phyloP scores from a whole-genome alignment of 2,888 invertebrate species.

The Clanis bilineata region DNA sequence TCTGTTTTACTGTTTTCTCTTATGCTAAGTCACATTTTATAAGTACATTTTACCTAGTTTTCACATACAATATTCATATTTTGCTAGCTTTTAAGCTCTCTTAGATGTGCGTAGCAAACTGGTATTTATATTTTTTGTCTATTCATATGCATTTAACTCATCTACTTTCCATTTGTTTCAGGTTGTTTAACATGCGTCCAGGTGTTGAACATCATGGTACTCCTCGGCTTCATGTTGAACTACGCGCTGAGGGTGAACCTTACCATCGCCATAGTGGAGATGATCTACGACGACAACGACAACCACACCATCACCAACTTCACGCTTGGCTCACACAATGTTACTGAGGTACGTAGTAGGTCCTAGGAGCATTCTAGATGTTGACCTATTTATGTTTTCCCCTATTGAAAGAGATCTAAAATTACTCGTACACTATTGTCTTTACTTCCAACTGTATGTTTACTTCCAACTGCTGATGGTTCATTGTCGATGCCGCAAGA shows the following conservation, averaged over 20 bases:
- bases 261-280: constrained; percentile 93
- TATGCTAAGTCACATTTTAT: too few species aligned
- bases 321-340: constrained; percentile 52
- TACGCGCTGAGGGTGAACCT: constrained; percentile 94
- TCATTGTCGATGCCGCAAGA: too few species aligned
- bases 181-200: constrained; percentile 89
- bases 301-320: constrained; percentile 48
- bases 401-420: too few species aligned
- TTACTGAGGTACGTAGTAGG: constrained; percentile 59
- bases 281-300: constrained; percentile 80
- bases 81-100: too few species aligned
- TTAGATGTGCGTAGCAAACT: too few species aligned
- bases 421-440: too few species aligned
- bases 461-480: too few species aligned
- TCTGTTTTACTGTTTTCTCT: too few species aligned
- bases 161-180: constrained; percentile 58
- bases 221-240: constrained; percentile 94
- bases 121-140: too few species aligned
- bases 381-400: neutral
- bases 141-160: neutral
- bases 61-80: too few species aligned
- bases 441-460: too few species aligned
- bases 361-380: neutral
- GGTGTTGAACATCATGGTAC: constrained; percentile 91
- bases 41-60: too few species aligned